Conservation (phyloP, 2,888 invertebrate genomes). For the Andricus quercusramuli region DNA sequence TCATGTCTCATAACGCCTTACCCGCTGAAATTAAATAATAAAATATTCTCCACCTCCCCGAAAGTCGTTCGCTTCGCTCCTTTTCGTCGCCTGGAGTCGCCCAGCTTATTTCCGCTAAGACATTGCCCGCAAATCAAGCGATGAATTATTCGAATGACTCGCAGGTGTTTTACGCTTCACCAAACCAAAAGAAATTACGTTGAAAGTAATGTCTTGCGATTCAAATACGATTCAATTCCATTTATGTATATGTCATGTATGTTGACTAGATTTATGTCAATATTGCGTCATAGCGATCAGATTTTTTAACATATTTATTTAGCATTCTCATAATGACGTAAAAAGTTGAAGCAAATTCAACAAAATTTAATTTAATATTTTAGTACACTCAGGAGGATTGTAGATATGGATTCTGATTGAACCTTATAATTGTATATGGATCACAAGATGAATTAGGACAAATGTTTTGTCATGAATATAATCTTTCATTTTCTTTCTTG, state of each 20-base stretch:
- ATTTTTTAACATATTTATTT: not conserved
- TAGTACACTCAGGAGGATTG: too few relatives aligned
- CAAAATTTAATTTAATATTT: too few relatives aligned
- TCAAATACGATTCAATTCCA: conserved; percentile 2
- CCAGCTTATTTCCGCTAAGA: conserved; percentile 9
- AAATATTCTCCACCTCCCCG: conserved; percentile 70
- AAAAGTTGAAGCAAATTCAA: too few relatives aligned
- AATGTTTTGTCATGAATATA: too few relatives aligned
- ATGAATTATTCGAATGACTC: conserved; percentile 13
- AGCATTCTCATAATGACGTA: not conserved
- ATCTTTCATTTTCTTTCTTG: too few relatives aligned
- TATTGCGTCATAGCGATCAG: not conserved
- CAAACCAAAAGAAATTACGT: not conserved
- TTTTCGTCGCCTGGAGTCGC: not conserved
- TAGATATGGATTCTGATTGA: too few relatives aligned
- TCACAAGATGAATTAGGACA: too few relatives aligned
- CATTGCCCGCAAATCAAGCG: conserved; percentile 16
- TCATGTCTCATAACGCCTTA: conserved; percentile 74
- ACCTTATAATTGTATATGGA: too few relatives aligned
- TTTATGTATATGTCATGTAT: not conserved
- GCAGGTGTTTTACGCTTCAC: conserved; percentile 19
- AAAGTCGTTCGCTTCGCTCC: conserved; percentile 49
- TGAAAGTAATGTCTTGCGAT: not conserved
- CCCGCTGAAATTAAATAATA: conserved; percentile 77
- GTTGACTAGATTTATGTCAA: not conserved